Base-by-base conservation (phyloP, 2,797 vertebrate species). In the Stomatorhinus walkeri region DNA sequence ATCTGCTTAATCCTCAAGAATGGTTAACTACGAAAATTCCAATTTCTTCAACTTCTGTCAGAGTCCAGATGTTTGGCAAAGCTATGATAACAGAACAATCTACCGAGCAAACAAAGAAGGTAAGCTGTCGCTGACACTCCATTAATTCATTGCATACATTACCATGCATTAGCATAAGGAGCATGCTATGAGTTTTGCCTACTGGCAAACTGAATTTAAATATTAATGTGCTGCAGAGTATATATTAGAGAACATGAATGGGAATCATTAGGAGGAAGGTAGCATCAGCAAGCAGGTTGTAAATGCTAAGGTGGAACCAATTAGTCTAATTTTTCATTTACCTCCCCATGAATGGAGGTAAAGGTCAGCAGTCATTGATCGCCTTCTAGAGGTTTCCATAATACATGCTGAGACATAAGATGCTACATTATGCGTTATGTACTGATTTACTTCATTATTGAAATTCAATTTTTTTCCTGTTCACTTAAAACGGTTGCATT, bases 321-420 rank as follows among this genome's bases (percentile, higher is more conserved):
- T 88, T 90, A 90, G 89, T 90, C 89, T 88, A 90, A 88, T 90
- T 90, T 90, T 90, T 88, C 89, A 88, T 88, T 90, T 90, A 90
- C 89, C 72, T 76, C 49, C 64, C 76, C 88, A 88, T 90, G 89
- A 90, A 90, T 88, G 89, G 28, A 88, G 87, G 83, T 84, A 88
- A 90, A 88, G 87, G 88, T 81, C 84, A 76, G 52, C 79, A 88
- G 87, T 81, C 87, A 88, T 43, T 88, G 87, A 90, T 88, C 88
- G 51, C 76, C 87, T 87, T 90, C 32, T 79, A 90, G 59, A 85
- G 24, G 87, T 72, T 90, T 87, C 54, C 48, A 79, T 87, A 81
- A 81, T 81, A 81, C 19, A 32, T 46, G 76, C 76, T 81, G 7
- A n/a, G 19, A 81, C 40, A 81, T 81, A 81, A 81, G 76, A 43